Base-by-base conservation (phyloP, 2,888 invertebrate genomes). In the Agrilus cyanescens region DNA sequence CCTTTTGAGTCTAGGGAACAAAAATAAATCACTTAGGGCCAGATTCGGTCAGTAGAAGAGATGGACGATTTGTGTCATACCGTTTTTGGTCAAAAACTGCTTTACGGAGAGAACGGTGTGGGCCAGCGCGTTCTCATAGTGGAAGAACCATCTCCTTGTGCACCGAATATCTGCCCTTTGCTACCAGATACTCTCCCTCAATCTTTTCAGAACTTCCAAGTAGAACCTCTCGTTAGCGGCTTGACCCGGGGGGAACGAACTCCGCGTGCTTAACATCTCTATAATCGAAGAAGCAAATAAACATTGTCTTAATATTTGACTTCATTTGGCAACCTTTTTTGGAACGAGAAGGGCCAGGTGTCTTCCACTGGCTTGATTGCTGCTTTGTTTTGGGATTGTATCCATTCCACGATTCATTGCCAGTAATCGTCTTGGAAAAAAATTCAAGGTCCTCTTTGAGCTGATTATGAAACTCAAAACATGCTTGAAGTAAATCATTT, bases 361-460 rank as follows among this genome's bases (percentile, higher is more conserved):
- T 48, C 46, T 50, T 48, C 49, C 51, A 51, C 38, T 50, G 49
- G 30, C 46, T 47, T 40, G 46, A 53, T 35, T 53, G 48, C 25
- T 32, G 16, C 43, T 48, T 50, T 36, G 51, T 52, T 48, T 46
- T 42, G 13, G 39, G 41, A 35, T 44, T 37, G 44, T 48, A 48
- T 4, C 44, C 41, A 46, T 50, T 50, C 41, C 44, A 48, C 34
- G 45, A 38, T 41, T 50, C 36, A 31, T 47, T 46, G 44, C 46
- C 44, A 33, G 47, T 50, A 36, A 50, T 49, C 15, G 49, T 33
- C 43, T 50, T 50, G 25, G 37, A 48, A 43, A 50, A 46, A 46
- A 38, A 18, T 18, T 44, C 44, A 18, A 40, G 40, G 40, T 41
- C 40, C 12, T 39, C 39, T 38, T 38, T 20, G 46, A 50, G 45